Percentiles rank a stretch among this genome's conserved stretches.
These are phyloP conservation scores for Desmodus rotundus DNA, from an alignment of 2,113 vertebrate species.

Conservation along the genomic window DNA sequence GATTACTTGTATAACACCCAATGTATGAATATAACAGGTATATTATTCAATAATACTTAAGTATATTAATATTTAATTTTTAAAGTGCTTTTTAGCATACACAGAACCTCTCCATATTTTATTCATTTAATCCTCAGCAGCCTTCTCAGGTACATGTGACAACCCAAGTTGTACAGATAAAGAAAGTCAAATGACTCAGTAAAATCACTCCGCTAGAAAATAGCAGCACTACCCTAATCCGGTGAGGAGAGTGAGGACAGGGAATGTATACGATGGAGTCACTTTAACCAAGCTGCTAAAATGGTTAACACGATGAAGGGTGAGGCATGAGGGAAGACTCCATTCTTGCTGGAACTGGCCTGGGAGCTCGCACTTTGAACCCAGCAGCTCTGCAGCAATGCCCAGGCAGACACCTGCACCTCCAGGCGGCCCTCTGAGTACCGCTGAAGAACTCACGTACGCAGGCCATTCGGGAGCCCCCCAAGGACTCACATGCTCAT, in stretches of 20 bases:
- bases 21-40: not conserved
- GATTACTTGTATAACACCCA: not conserved
- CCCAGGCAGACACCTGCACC: not conserved
- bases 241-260: not conserved
- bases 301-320: not conserved
- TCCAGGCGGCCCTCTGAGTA: not conserved
- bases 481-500: not conserved
- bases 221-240: not conserved
- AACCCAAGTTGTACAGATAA: not conserved
- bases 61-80: slow-evolving; percentile 16
- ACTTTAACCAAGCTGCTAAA: not conserved
- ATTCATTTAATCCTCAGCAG: not conserved
- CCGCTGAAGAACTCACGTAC: not conserved
- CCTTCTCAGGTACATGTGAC: not conserved
- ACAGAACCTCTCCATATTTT: not conserved
- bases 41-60: not conserved
- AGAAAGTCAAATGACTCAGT: slow-evolving; percentile 8
- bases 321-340: not conserved
- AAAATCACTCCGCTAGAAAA: not conserved
- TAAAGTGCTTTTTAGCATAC: not conserved
- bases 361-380: not conserved
- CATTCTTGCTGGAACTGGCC: not conserved
- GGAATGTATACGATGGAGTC: too few relatives aligned
- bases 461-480: not conserved
- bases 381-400: not conserved